Conservation (phyloP, 2,113 vertebrate genomes). For the Hiodon alosoides region DNA sequence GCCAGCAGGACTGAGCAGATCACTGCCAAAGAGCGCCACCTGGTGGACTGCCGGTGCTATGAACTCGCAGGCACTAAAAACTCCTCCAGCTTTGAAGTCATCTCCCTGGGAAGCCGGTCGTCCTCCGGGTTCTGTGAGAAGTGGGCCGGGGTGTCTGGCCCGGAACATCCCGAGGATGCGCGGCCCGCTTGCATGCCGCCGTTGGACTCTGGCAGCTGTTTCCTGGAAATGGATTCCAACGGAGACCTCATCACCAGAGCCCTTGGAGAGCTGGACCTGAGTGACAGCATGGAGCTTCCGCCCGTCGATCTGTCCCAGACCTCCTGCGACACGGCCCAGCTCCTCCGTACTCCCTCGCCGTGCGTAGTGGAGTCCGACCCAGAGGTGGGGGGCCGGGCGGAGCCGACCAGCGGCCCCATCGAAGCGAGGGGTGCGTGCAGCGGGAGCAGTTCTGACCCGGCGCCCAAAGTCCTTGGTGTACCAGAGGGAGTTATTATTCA, state of each 20-base stretch:
- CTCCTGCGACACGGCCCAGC: constrained; percentile 48
- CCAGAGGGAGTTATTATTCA: neutral
- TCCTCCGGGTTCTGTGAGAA: constrained; percentile 66
- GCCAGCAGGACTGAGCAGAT: neutral
- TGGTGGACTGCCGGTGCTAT: constrained; percentile 20
- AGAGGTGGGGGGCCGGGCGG: constrained; percentile 22
- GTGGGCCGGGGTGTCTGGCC: constrained; percentile 42
- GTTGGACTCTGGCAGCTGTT: constrained; percentile 52
- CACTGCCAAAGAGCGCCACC: neutral
- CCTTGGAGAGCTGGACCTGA: constrained; percentile 59
- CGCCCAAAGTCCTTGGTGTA: neutral
- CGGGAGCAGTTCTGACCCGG: constrained; percentile 12
- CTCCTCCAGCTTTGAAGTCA: constrained; percentile 54
- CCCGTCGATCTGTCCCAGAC: constrained; percentile 31
- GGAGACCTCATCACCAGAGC: constrained; percentile 54
- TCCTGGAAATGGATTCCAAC: constrained; percentile 56
- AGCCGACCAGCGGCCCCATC: neutral
- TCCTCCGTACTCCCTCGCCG: constrained; percentile 36
- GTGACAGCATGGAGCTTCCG: constrained; percentile 32
- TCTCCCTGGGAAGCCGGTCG: constrained; percentile 62
- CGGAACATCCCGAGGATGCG: constrained; percentile 36
- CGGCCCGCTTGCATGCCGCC: constrained; percentile 11
- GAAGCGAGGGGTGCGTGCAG: neutral
- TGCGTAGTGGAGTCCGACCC: constrained; percentile 35
- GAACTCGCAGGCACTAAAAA: constrained; percentile 35